A percentile compares a stretch with the other conserved stretches of the same genome.
Evolutionary conservation across 2,888 invertebrate species (phyloP).

Genomic region (Emmelina monodactyla): DNA sequence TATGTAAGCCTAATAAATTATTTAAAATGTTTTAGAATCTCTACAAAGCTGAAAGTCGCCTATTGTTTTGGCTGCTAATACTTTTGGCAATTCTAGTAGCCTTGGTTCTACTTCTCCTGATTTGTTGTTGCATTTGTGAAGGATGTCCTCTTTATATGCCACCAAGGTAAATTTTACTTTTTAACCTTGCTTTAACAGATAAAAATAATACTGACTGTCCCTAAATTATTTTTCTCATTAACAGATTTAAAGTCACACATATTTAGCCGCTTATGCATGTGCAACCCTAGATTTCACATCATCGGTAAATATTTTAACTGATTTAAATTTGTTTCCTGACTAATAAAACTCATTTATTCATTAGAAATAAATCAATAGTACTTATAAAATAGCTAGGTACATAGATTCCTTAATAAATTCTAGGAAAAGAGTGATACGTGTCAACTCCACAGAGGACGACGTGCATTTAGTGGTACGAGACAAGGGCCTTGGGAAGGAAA

Average conservation of each 20-base stretch:
- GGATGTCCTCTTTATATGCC: conserved; percentile 85
- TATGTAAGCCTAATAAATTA: too few relatives aligned
- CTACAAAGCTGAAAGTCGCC: conserved; percentile 76
- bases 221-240: conserved; percentile 17
- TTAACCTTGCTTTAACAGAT: conserved; percentile 9
- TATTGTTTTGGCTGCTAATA: conserved; percentile 81
- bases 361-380: conserved; percentile 4
- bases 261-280: conserved; percentile 28
- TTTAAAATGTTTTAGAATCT: conserved; percentile 63
- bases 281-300: conserved; percentile 33
- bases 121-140: conserved; percentile 85
- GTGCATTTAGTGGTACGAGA: conserved; percentile 77
- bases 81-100: conserved; percentile 78
- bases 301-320: conserved; percentile 32
- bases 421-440: conserved; percentile 78
- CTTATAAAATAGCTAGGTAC: conserved; percentile 51
- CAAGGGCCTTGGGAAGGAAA: conserved; percentile 74
- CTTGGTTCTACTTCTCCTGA: conserved; percentile 72
- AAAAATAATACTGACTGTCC: conserved; percentile 4
- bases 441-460: conserved; percentile 77
- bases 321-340: conserved; percentile 8
- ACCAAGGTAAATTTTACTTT: conserved; percentile 62
- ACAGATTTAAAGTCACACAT: conserved; percentile 53
- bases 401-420: conserved; percentile 68
- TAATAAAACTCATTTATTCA: neutral